Conservation (phyloP, 2,113 vertebrate genomes). For the Mirza zaza region DNA sequence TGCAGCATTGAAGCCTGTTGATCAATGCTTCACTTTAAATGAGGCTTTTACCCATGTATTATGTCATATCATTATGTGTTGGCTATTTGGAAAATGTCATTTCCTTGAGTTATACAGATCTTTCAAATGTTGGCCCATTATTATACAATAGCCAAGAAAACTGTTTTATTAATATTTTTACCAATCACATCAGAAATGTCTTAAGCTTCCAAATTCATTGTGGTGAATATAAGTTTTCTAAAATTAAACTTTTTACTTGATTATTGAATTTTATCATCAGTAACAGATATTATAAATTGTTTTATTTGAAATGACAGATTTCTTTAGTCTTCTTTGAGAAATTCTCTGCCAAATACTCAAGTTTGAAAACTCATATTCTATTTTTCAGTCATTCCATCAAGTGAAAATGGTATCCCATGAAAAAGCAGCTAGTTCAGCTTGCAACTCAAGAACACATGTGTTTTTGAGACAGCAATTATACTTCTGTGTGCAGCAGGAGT, state of each 20-base stretch:
- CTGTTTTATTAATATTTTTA: background rate
- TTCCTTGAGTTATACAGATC: background rate
- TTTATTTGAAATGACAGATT: background rate
- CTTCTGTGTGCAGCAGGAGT: background rate
- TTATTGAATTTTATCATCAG: background rate
- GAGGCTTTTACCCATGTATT: background rate
- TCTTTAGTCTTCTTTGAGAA: background rate
- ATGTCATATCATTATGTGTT: background rate
- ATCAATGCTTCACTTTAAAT: background rate
- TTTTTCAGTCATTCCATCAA: background rate
- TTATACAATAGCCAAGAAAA: background rate
- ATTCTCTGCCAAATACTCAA: background rate
- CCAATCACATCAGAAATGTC: background rate
- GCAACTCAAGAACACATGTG: background rate
- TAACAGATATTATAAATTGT: background rate
- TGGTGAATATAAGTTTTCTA: background rate
- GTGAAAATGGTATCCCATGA: background rate
- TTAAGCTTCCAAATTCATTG: background rate
- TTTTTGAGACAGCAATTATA: background rate
- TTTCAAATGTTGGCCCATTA: background rate
- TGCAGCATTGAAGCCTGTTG: background rate
- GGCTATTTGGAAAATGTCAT: background rate
- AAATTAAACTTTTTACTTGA: background rate
- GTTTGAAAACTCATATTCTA: background rate
- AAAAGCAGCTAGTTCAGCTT: background rate